Evolutionary conservation across 2,797 vertebrate genomes (phyloP), one percentile per base, ranked within the genome.

Genomic region (Rhyacichthys aspro): DNA sequence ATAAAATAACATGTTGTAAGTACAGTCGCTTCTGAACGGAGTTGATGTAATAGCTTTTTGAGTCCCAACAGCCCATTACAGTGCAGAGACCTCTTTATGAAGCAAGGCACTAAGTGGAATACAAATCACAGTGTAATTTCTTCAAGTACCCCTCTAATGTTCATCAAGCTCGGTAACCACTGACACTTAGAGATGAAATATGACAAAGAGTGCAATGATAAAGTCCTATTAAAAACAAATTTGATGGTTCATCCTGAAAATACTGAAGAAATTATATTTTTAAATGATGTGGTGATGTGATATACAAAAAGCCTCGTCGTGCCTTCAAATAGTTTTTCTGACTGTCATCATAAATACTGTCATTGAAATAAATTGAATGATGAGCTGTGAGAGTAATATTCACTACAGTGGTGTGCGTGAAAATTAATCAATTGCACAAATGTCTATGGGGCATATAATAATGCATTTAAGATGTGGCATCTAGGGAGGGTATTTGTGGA

Each of bases 111-210:
- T 72, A 76, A 82, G 76, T 74, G 42, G 49, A 78, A 73, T 42
- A 55, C 72, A 86, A 77, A 86, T 83, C 67, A 68, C 61, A 41
- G 44, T 46, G 61, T 74, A 62, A 79, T 81, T 74, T 78, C 53
- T 77, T 70, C 59, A 76, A 85, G 76, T 45, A 63, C 54, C 19
- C 23, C 58, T 79, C 60, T 76, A 64, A 83, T 78, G 64, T 63
- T 83, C 74, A 74, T 76, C 70, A 78, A 64, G 58, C 60, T 59
- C 43, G 36, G 37, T 70, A 55, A 69, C 44, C 37, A 32, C 64
- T 55, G 55, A 75, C 67, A 77, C 37, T 50, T 59, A 12, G 16
- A 66, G 11, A 43, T 56, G 55, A 68, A 57, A 60, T 74, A 58
- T 65, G 54, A 63, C 37, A 34, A 60, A 70, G 59, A 58, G 54